Evolutionary conservation across 1,140 invertebrate species (phyloP), one percentile per base, ranked within the genome.

Genomic region (Amyelois transitella): DNA sequence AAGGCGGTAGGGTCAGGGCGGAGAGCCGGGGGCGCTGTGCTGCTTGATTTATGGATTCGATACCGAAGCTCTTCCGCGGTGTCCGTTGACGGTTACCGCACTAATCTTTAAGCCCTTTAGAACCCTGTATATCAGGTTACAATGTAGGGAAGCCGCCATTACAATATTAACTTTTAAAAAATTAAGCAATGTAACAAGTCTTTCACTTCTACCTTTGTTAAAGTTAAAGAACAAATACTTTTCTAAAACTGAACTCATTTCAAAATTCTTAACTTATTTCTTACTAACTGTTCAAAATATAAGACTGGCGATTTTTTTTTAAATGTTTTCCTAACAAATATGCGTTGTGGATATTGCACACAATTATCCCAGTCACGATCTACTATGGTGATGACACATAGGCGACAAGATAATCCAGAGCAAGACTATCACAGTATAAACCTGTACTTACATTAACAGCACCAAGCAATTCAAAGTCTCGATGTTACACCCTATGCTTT

Each of bases 41-140:
- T 70, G 69, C 61, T 71, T 76, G 71, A 84, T 84, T 83, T 81
- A 81, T 79, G 62, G 60, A 67, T 72, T 66, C 62, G 77, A 81
- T 79, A 84, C 67, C 65, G 58, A 66, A 81, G 71, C 71, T 74
- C 77, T 82, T 86, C 77, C 82, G 79, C 67, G 60, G 71, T 80
- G 70, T 77, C 74, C 72, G 75, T 62, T 81, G 72, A 76, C 79
- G 66, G 69, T 65, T 61, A 74, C 73, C 75, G 71, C 77, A 79
- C 61, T 62, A 63, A 74, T 71, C 67, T 71, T 62, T 59, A 65
- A 66, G 56, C 59, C 49, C 70, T 77, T 77, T 69, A 78, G n/a
- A 73, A 81, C 62, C 49, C 19, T 12, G 25, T n/a, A 51, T 32
- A 32, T 32, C 28, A 32, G 28, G 28, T 14, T 38, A 4, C 32